These are phyloP conservation scores for human (Homo sapiens) DNA, from an alignment of 2,113 vertebrate genomes.

Conservation along the genomic window DNA sequence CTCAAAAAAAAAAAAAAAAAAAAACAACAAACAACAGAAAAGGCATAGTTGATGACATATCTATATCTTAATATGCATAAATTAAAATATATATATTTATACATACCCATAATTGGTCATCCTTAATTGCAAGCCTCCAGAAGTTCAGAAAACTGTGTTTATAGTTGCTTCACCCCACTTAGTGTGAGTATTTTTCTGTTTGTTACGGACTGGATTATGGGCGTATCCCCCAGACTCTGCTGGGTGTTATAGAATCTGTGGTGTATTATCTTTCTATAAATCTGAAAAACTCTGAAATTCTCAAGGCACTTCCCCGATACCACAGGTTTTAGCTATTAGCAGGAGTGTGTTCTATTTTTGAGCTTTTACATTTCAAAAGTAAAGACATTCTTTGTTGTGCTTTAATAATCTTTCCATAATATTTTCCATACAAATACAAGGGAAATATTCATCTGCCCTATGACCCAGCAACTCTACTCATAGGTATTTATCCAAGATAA, in stretches of 20 bases:
- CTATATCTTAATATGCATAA: neutral
- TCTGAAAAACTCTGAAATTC: neutral
- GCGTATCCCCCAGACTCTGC: neutral
- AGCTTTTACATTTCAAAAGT: neutral
- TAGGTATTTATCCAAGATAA: slow-evolving; percentile 2
- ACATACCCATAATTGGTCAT: neutral
- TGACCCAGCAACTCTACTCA: neutral
- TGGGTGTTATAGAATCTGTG: neutral
- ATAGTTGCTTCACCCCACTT: neutral
- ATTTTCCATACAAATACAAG: slow-evolving; percentile 50
- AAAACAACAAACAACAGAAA: too few species aligned
- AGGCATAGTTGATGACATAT: neutral
- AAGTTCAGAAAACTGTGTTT: neutral
- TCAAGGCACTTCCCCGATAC: neutral
- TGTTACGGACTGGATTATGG: neutral
- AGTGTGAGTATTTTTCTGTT: neutral
- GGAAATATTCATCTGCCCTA: neutral
- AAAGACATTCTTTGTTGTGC: slow-evolving; percentile 17
- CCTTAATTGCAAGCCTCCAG: neutral
- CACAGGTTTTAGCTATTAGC: neutral
- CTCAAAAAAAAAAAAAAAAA: too few species aligned
- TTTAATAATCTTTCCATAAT: slow-evolving; percentile 64
- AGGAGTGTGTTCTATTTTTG: neutral
- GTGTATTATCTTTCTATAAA: neutral
- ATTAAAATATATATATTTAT: neutral